Evolutionary conservation across 1,140 invertebrate genomes (phyloP).

Genomic region (Choristoneura fumiferana): DNA sequence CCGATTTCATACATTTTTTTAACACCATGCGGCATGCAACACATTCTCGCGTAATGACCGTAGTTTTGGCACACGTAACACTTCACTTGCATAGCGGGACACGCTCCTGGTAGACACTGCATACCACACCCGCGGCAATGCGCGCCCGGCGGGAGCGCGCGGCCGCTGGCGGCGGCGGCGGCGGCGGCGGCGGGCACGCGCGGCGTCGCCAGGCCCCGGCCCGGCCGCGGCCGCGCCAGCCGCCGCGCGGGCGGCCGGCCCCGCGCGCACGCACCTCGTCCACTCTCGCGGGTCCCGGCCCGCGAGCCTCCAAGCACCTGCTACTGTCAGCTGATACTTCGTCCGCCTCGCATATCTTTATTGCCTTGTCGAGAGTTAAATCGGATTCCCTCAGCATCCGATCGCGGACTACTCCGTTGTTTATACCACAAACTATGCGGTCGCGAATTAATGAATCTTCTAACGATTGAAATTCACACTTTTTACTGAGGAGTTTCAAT

Average conservation of each 20-base stretch:
- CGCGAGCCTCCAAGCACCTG: not conserved
- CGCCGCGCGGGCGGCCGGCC: not conserved
- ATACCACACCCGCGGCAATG: too few relatives aligned
- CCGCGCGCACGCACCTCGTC: not conserved
- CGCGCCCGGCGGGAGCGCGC: constrained; percentile 10
- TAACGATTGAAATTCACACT: constrained; percentile 27
- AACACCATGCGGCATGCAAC: constrained; percentile 6
- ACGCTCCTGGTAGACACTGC: too few relatives aligned
- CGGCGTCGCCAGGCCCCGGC: not conserved
- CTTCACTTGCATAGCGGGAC: too few relatives aligned
- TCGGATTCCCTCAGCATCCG: constrained; percentile 26
- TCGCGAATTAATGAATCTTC: constrained; percentile 26
- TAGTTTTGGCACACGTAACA: not conserved
- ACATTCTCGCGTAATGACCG: constrained; percentile 20
- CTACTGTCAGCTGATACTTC: constrained; percentile 23
- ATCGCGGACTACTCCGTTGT: constrained; percentile 19
- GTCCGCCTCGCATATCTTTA: constrained; percentile 33
- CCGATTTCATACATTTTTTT: constrained; percentile 21
- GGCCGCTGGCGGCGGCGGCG: not conserved
- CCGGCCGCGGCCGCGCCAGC: not conserved
- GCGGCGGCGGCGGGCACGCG: not conserved
- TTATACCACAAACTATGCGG: constrained; percentile 32
- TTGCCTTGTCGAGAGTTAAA: constrained; percentile 25
- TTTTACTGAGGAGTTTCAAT: constrained; percentile 20
- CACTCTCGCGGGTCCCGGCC: too few relatives aligned